Base-by-base conservation (phyloP, 2,113 vertebrate genomes). In the Cyprinodon brontotheroides region DNA sequence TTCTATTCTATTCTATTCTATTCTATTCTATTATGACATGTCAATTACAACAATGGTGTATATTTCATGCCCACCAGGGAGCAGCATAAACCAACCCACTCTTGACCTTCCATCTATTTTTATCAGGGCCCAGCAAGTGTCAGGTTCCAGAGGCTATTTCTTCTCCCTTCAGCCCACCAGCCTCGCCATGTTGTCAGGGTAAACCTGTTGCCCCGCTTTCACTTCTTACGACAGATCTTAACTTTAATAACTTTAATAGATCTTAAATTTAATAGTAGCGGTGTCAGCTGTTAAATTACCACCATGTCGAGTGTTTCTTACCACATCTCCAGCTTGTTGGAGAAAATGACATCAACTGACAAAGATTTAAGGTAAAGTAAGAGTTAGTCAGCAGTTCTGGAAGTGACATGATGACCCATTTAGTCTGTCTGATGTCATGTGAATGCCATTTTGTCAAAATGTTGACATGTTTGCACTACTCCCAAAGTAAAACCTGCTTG, bases 281-380 rank as follows among this genome's bases (percentile, higher is more conserved):
- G 57, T 67, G 57, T 72, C 77, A 71, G 45, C 77, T 57, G 48
- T 53, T 61, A 37, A 60, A 71, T 38, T 20, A 39, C 62, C 83
- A 90, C 86, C 64, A 96, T 97, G 96, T 95, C 94, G 80, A 95
- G 81, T 75, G 91, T 95, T 7, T 92, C 96, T 39, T 97, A 95
- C 83, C 93, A 96, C 81, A 94, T 97, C 92, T 94, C 96, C 94
- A 96, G 95, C 89, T 90, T 97, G 60, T 78, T 97, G 95, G 96
- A 96, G 94, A 97, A 97, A 91, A 97, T 97, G 96, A 96, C 95
- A 38, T 97, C 96, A 71, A 95, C 94, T 71, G 96, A 97, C 94
- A 97, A 97, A 92, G 96, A 97, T 83, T 97, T 97, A 89, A 93
- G 96, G 96, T 97, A 74, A 11, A 74, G 72, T 53, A 92, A 92